phyloP scores from a whole-genome alignment of 2,888 invertebrate genomes.

The Pristionchus arcanus region DNA sequence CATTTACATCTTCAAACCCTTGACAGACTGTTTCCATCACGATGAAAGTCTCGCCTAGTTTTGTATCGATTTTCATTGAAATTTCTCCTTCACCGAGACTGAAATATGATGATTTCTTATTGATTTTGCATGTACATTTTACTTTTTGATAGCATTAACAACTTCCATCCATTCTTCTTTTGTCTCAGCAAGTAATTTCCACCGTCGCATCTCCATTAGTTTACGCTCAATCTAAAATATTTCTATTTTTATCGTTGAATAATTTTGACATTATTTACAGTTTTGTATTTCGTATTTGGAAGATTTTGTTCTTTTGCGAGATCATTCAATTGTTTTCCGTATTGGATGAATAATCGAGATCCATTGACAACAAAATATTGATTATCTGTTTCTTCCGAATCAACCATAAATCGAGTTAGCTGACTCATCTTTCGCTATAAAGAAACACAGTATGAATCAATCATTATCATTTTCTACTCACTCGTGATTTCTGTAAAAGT shows the following conservation, averaged over 20 bases:
- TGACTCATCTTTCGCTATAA: neutral
- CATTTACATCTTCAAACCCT: neutral
- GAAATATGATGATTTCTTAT: neutral
- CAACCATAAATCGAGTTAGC: neutral
- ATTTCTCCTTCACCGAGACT: neutral
- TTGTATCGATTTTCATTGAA: neutral
- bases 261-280: neutral
- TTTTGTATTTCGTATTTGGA: neutral
- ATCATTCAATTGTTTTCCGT: neutral
- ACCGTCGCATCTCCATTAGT: neutral
- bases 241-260: neutral
- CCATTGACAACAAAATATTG: constrained; percentile 19
- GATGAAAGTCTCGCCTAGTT: neutral
- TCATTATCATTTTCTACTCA: neutral
- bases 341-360: neutral
- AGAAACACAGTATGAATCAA: neutral
- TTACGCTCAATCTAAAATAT: neutral
- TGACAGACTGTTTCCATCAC: neutral
- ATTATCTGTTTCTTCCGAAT: neutral
- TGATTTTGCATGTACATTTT: neutral
- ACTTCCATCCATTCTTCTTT: neutral
- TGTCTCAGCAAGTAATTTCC: constrained; percentile 9
- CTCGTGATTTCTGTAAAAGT: neutral
- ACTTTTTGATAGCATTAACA: neutral
- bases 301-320: neutral